Evolutionary conservation across 35 echinoderm and acorn worm species (phyloP).

Genomic region (Ptychodera flava): DNA sequence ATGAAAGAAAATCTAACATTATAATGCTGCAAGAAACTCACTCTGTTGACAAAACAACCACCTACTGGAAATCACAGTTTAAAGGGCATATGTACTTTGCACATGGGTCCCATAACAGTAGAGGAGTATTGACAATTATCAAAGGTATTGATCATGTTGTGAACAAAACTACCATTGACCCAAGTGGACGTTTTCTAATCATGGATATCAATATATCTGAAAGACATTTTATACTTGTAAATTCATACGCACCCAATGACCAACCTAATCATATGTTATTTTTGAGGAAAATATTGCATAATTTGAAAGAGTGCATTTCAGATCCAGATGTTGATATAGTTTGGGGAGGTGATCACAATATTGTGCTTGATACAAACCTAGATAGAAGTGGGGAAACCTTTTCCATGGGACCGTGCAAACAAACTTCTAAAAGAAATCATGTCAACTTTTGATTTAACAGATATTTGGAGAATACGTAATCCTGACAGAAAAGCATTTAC

Average conservation of each 20-base stretch:
- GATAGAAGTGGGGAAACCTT: constrained; percentile 3
- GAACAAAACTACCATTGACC: neutral
- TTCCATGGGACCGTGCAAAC: neutral
- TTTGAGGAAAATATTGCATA: neutral
- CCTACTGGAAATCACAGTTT: neutral
- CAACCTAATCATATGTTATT: constrained; percentile 11
- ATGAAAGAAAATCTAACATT: constrained; percentile 15
- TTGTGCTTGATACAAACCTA: constrained; percentile 13
- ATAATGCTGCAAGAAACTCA: constrained; percentile 20
- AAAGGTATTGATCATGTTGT: neutral
- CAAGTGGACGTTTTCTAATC: constrained; percentile 25
- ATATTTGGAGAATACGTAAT: neutral
- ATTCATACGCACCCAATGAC: constrained; percentile 29
- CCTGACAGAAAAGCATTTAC: neutral
- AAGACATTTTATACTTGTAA: constrained; percentile 13
- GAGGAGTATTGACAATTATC: neutral
- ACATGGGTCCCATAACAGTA: constrained; percentile 12
- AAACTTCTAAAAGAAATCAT: neutral
- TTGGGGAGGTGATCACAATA: constrained; percentile 11
- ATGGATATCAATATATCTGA: constrained; percentile 31
- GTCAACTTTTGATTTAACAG: neutral
- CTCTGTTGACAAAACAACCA: neutral
- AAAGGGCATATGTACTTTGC: constrained; percentile 6
- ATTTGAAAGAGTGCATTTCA: neutral
- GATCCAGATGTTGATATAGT: constrained; percentile 1